Conservation (phyloP, 2,888 invertebrate species). For the Caenorhabditis sp. region DNA sequence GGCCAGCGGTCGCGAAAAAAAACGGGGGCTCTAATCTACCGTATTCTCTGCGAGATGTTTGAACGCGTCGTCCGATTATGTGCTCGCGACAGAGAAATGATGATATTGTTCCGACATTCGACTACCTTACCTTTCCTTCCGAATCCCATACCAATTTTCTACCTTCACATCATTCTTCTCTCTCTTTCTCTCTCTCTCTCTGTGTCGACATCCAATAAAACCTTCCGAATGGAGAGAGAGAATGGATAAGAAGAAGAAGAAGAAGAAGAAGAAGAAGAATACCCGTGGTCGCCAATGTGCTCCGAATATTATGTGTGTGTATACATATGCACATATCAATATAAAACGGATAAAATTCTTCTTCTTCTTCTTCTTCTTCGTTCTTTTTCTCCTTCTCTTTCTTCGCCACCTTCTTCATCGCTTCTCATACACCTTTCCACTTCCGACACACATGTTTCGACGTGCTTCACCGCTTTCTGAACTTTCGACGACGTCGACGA, state of each 20-base stretch:
- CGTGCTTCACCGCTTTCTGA: slow-evolving; percentile 49
- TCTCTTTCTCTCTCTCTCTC: slow-evolving; percentile 2
- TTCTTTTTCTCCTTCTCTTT: slow-evolving; percentile 5
- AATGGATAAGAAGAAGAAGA: neutral
- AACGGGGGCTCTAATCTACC: no score
- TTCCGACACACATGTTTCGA: slow-evolving; percentile 11
- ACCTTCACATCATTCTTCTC: slow-evolving; percentile 15
- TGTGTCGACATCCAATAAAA: slow-evolving; percentile 35
- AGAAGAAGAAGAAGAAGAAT: slow-evolving; percentile 24
- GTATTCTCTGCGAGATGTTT: no score
- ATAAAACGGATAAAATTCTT: slow-evolving; percentile 44
- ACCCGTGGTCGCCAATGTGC: slow-evolving; percentile 20
- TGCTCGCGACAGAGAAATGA: slow-evolving; percentile 19
- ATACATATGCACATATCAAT: slow-evolving; percentile 49
- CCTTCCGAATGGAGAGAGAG: neutral
- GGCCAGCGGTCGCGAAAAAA: no score
- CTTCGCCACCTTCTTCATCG: neutral
- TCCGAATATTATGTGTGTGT: slow-evolving; percentile 50
- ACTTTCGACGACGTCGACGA: slow-evolving; percentile 46
- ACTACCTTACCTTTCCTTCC: no score
- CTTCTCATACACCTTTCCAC: no score
- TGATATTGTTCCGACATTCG: slow-evolving; percentile 35
- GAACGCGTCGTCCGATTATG: slow-evolving; percentile 28
- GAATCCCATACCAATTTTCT: slow-evolving; percentile 45
- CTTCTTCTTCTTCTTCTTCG: slow-evolving; percentile 8